Percentiles rank a stretch among this genome's conserved stretches.
Conservation (phyloP, 2,797 vertebrate species). For the Cirrhinus mrigala region DNA sequence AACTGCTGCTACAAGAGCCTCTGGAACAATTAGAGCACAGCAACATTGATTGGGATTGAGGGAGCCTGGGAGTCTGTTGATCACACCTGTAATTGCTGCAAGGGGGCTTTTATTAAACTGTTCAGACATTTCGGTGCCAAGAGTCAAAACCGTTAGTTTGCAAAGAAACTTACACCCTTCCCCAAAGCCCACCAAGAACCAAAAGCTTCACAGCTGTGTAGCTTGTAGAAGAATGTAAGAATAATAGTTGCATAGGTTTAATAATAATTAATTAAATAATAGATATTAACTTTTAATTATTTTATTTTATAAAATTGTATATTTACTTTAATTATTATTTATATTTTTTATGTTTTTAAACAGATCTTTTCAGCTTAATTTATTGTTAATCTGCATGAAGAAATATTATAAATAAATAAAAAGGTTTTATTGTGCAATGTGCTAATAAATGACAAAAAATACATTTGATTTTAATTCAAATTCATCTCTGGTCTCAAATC, state of each 20-base stretch:
- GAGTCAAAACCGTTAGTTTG: slow-evolving; percentile 77
- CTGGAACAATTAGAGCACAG: slow-evolving; percentile 81
- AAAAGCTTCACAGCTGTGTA: neutral
- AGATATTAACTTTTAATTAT: neutral
- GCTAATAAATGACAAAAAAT: neutral
- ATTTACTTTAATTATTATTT: too few relatives aligned
- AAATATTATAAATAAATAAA: neutral
- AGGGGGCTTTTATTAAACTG: slow-evolving; percentile 74
- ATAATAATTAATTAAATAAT: neutral
- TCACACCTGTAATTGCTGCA: slow-evolving; percentile 80
- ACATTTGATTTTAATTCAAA: neutral
- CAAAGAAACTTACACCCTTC: slow-evolving; percentile 58
- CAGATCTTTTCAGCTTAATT: neutral
- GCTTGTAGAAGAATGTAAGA: neutral
- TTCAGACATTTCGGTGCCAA: slow-evolving; percentile 87
- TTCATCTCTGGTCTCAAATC: slow-evolving; percentile 16
- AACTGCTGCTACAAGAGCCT: slow-evolving; percentile 73
- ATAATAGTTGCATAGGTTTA: neutral
- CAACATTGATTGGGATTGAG: slow-evolving; percentile 80
- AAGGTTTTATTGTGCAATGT: neutral
- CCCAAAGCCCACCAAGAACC: neutral
- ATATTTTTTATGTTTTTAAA: neutral
- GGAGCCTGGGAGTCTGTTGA: slow-evolving; percentile 70
- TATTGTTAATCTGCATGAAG: neutral
- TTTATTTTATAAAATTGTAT: too few relatives aligned